Conservation (phyloP, 2,888 invertebrate genomes). For the Orthosia gothica region DNA sequence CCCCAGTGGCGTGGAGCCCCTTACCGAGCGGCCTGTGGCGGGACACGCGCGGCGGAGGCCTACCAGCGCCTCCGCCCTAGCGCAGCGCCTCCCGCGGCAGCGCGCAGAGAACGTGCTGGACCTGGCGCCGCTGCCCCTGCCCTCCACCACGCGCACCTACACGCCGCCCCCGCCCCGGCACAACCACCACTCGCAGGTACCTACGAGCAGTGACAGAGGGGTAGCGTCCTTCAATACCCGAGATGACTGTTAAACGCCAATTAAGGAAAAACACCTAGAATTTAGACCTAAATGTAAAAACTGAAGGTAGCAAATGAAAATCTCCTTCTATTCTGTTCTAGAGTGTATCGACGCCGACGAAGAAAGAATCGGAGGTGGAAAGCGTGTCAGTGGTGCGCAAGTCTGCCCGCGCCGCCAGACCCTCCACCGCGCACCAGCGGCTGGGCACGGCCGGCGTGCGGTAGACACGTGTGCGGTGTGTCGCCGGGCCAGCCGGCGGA, state of each 20-base stretch:
- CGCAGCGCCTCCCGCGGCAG: conserved; percentile 32
- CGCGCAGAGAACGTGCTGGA: conserved; percentile 93
- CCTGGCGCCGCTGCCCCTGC: conserved; percentile 94
- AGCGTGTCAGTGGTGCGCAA: conserved; percentile 72
- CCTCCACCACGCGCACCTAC: conserved; percentile 95
- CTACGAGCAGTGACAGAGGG: too few relatives aligned
- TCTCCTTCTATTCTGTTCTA: conserved; percentile 58
- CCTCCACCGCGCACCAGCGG: conserved; percentile 73
- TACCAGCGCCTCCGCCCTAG: not conserved
- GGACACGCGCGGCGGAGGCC: conserved; percentile 77
- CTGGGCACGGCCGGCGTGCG: conserved; percentile 82
- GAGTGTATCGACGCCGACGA: conserved; percentile 73
- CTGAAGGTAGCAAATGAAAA: not conserved
- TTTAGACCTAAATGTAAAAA: too few relatives aligned
- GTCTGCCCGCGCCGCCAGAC: conserved; percentile 69
- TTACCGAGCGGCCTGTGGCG: conserved; percentile 92
- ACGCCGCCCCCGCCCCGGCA: conserved; percentile 40
- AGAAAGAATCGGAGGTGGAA: conserved; percentile 77
- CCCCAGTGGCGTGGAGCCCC: conserved; percentile 77
- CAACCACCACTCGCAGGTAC: conserved; percentile 17
- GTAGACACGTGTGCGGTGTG: conserved; percentile 64
- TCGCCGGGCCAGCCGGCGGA: not conserved
- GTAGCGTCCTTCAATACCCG: too few relatives aligned
- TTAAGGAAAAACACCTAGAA: too few relatives aligned
- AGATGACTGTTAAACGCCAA: too few relatives aligned